Base-by-base conservation (phyloP, 2,113 vertebrate genomes). In the Gambusia affinis region DNA sequence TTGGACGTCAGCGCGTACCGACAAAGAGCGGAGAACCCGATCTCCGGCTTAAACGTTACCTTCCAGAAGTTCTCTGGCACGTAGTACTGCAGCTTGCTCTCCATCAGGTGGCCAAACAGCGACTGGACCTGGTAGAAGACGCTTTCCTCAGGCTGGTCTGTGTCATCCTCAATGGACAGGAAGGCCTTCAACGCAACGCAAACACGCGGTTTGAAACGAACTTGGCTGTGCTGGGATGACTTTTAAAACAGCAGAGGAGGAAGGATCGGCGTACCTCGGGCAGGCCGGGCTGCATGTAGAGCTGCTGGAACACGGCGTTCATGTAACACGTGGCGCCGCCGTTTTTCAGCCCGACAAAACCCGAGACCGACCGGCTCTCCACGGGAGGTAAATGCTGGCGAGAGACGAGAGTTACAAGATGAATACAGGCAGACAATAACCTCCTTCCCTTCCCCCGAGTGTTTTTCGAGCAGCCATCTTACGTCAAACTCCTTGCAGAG, bases 11-110 rank as follows among this genome's bases (percentile, higher is more conserved):
- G 30, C 28, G 4, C 14, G n/a, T 14, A 12, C 12, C 11, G 4
- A 24, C 8, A 7, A 14, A 22, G 24, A 35, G 7, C 22, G 31
- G 8, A 11, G n/a, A 24, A 19, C 28, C 12, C 15, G 3, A 14
- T 57, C 11, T 24, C 1, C 3, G 15, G 6, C n/a, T n/a, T 8
- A 35, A 19, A 47, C 70, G 8, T 27, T 94, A 98, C 98, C 98
- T 99, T 99, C 98, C 98, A 99, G 70, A 99, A 99, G 89, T 97
- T 99, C 90, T 99, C 98, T 27, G 98, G 98, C n/a, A 99, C 93
- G 0, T 99, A 99, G 94, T 99, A 99, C 70, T 99, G 98, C 67
- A 99, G 92, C 75, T 99, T 99, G 95, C 98, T 99, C 93, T 99
- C 98, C 98, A 99, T 99, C 91, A 99, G 89, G 88, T 99, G 98